Evolutionary conservation across 2,888 invertebrate species (phyloP).

Genomic region (Diarsia dahlii): DNA sequence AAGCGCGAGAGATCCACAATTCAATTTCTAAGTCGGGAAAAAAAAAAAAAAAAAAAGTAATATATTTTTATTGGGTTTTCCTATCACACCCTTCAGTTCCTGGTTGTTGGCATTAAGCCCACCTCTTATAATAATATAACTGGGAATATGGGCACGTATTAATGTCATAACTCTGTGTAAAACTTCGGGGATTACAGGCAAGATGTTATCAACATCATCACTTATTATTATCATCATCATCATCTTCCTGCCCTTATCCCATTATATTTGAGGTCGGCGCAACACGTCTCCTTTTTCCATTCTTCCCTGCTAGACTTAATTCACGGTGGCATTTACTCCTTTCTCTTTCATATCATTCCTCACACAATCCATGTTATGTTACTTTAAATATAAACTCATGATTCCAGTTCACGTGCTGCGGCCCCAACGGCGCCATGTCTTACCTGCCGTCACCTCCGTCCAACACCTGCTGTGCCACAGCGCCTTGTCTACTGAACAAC

Average conservation of each 20-base stretch:
- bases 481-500: slow-evolving; percentile 75
- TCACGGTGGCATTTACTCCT: too few species aligned
- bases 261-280: too few species aligned
- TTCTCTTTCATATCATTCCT: too few species aligned
- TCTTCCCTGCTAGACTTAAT: too few species aligned
- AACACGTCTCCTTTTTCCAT: too few species aligned
- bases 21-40: not conserved
- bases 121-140: not conserved
- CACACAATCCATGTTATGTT: too few species aligned
- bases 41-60: too few species aligned
- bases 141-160: not conserved
- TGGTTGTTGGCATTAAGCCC: not conserved
- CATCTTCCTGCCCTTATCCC: too few species aligned
- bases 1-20: not conserved
- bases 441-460: slow-evolving; percentile 79
- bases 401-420: slow-evolving; percentile 91
- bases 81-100: not conserved
- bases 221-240: too few species aligned
- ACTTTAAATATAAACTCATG: not conserved
- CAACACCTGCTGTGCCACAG: slow-evolving; percentile 83
- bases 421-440: slow-evolving; percentile 80
- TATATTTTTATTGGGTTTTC: not conserved
- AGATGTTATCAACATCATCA: too few species aligned
- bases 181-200: too few species aligned
- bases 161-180: too few species aligned